Evolutionary conservation across 1,140 invertebrate genomes (phyloP).

Genomic region (Trachymyrmex cornetzi): DNA sequence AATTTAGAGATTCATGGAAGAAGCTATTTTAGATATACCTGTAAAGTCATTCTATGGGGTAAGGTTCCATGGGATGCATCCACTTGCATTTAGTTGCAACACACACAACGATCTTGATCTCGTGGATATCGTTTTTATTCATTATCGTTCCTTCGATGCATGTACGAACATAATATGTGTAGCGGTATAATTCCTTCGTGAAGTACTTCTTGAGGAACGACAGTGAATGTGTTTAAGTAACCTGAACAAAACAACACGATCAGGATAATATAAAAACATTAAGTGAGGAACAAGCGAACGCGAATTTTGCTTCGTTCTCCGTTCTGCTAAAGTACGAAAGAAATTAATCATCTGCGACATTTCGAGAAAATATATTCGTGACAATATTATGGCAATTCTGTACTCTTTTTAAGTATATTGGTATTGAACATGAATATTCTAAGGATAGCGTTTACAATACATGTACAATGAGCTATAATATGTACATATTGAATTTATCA

Average conservation of each 20-base stretch:
- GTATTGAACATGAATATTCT: constrained; percentile 44
- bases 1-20: constrained; percentile 74
- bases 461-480: constrained; percentile 4
- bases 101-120: constrained; percentile 88
- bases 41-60: constrained; percentile 86
- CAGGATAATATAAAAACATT: constrained; percentile 84
- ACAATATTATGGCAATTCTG: constrained; percentile 9
- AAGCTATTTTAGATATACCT: constrained; percentile 85
- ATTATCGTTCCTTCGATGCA: constrained; percentile 85
- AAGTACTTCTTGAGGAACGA: constrained; percentile 86
- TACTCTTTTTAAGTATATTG: constrained; percentile 35
- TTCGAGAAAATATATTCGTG: constrained; percentile 14
- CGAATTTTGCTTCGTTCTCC: constrained; percentile 72
- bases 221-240: constrained; percentile 87
- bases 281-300: constrained; percentile 79
- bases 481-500: background rate
- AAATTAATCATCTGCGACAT: constrained; percentile 35
- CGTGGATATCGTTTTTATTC: constrained; percentile 87
- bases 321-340: constrained; percentile 39
- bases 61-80: constrained; percentile 87
- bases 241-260: constrained; percentile 87
- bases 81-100: constrained; percentile 87
- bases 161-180: constrained; percentile 81
- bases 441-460: constrained; percentile 26
- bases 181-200: constrained; percentile 84